Evolutionary conservation across 2,113 vertebrate genomes (phyloP).

Genomic region (Platysteira castanea): DNA sequence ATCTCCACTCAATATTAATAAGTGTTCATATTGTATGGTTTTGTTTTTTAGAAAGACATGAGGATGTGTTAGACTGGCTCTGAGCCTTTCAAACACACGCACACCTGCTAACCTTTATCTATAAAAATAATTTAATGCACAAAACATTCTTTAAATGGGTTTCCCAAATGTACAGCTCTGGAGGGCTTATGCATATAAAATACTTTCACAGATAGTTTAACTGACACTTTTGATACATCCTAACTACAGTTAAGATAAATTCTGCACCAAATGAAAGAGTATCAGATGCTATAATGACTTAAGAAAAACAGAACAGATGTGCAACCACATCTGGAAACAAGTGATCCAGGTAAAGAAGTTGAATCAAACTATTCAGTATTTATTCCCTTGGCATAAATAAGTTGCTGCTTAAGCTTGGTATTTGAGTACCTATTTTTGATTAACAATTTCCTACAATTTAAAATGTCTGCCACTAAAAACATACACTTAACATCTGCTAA

Average conservation of each 20-base stretch:
- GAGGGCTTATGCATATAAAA: neutral
- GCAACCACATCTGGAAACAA: constrained; percentile 35
- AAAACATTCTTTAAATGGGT: neutral
- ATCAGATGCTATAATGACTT: neutral
- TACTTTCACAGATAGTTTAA: neutral
- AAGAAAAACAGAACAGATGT: neutral
- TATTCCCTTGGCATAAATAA: constrained; percentile 6
- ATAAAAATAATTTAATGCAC: neutral
- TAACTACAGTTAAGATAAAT: constrained; percentile 16
- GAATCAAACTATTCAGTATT: neutral
- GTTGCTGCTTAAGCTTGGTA: neutral
- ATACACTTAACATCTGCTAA: neutral
- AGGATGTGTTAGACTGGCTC: neutral
- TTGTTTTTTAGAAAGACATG: neutral
- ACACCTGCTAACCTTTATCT: neutral
- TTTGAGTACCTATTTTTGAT: neutral
- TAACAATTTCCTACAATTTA: constrained; percentile 19
- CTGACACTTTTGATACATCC: constrained; percentile 27
- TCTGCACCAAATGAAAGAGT: neutral
- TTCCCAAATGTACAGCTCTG: neutral
- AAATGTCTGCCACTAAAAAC: constrained; percentile 2
- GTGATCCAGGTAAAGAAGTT: neutral
- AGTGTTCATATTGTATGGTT: neutral
- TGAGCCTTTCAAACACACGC: neutral
- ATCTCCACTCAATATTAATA: neutral